A percentile compares a stretch with the other conserved stretches of the same genome.
phyloP scores from a whole-genome alignment of 2,888 invertebrate genomes.

The Geophilus truncorum region DNA sequence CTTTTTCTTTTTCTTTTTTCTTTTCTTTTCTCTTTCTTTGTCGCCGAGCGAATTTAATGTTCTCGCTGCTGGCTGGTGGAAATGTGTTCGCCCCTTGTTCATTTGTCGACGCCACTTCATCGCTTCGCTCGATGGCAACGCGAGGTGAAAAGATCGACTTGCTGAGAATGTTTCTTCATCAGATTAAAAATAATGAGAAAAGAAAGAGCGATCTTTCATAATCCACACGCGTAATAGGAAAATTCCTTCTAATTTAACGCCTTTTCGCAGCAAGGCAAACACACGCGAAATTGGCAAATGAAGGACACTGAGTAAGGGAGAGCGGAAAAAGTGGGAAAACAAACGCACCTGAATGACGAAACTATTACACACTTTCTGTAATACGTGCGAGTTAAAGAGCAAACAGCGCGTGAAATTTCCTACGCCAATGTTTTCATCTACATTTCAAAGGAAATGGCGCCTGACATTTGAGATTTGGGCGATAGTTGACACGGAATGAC shows the following conservation, averaged over 20 bases:
- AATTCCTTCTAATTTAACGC: constrained; percentile 4
- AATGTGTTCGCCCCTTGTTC: neutral
- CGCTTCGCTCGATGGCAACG: neutral
- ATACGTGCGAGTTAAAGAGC: neutral
- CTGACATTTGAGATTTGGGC: constrained; percentile 19
- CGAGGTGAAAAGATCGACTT: constrained; percentile 11
- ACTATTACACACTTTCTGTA: neutral
- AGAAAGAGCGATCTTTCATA: neutral
- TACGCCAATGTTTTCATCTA: neutral
- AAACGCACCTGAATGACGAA: neutral
- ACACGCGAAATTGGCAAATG: neutral
- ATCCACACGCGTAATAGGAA: neutral
- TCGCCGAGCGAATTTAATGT: constrained; percentile 12
- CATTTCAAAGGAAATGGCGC: constrained; percentile 21
- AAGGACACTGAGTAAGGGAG: neutral
- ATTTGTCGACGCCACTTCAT: neutral
- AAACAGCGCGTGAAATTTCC: neutral
- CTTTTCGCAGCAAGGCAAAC: neutral
- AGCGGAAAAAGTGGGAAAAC: neutral
- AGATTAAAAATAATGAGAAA: constrained; percentile 22
- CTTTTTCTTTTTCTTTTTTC: neutral
- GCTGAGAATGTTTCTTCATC: neutral
- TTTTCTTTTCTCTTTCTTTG: neutral
- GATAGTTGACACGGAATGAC: constrained; percentile 18
- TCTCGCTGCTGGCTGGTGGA: neutral